Conservation (phyloP, 2,113 vertebrate genomes). For the Eurystomus gularis region DNA sequence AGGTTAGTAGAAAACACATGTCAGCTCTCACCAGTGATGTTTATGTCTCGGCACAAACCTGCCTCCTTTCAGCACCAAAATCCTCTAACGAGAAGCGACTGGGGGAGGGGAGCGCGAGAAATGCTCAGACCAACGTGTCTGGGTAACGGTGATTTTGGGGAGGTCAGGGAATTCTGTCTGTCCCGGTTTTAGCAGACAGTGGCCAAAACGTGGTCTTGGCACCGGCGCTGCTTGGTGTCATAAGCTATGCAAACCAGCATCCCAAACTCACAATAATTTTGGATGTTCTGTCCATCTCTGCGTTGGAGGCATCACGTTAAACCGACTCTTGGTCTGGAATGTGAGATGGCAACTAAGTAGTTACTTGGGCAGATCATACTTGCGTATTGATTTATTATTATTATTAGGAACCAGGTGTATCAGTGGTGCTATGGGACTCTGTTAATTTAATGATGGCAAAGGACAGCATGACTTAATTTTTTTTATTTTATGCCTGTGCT, state of each 20-base stretch:
- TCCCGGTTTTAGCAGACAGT: not conserved
- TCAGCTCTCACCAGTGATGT: slow-evolving; percentile 64
- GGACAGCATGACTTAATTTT: not conserved
- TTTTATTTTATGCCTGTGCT: not conserved
- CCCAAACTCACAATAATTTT: not conserved
- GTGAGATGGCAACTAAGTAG: not conserved
- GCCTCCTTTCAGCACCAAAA: slow-evolving; percentile 58
- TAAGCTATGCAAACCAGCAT: not conserved
- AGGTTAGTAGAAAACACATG: slow-evolving; percentile 60
- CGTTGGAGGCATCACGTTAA: not conserved
- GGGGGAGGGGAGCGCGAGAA: not conserved
- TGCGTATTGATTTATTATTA: not conserved
- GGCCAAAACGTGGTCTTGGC: not conserved
- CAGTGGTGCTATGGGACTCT: not conserved
- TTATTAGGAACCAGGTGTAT: not conserved
- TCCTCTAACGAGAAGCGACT: slow-evolving; percentile 56
- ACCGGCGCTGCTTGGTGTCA: too few species aligned
- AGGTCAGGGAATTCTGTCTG: not conserved
- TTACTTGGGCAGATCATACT: not conserved
- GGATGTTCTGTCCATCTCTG: not conserved
- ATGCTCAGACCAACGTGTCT: not conserved
- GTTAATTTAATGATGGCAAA: not conserved
- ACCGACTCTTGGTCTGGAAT: not conserved
- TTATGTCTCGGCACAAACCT: slow-evolving; percentile 64
- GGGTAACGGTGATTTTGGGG: not conserved